phyloP scores from a whole-genome alignment of 2,113 vertebrate genomes.

The Notechis scutatus region DNA sequence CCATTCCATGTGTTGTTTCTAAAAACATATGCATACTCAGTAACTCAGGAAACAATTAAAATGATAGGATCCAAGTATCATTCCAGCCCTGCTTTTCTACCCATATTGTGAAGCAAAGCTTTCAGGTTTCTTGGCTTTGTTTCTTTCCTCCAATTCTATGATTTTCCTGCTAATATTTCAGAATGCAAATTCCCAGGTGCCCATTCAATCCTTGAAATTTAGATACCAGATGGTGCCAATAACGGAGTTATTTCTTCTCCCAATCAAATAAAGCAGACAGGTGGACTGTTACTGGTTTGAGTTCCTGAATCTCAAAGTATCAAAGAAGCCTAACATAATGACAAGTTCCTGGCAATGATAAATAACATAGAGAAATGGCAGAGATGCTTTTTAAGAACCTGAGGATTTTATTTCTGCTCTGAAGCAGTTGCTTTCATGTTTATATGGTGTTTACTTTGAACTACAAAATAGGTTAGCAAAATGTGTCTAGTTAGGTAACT shows the following conservation, averaged over 20 bases:
- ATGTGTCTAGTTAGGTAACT: constrained; percentile 41
- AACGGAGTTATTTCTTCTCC: constrained; percentile 59
- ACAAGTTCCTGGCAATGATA: constrained; percentile 57
- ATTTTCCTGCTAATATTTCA: constrained; percentile 55
- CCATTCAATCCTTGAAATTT: constrained; percentile 58
- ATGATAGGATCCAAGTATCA: constrained; percentile 41
- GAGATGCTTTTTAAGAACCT: constrained; percentile 53
- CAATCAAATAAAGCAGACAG: constrained; percentile 60
- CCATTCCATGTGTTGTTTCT: background rate
- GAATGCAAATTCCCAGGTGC: constrained; percentile 58
- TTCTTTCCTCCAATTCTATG: constrained; percentile 31
- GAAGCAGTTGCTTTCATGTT: constrained; percentile 60
- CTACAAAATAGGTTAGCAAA: constrained; percentile 43
- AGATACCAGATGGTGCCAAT: constrained; percentile 65
- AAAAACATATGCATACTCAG: constrained; percentile 9
- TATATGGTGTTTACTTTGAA: constrained; percentile 59
- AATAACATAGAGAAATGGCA: constrained; percentile 62
- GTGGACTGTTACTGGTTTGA: constrained; percentile 61
- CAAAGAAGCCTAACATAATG: constrained; percentile 63
- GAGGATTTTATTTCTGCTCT: constrained; percentile 46
- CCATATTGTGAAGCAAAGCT: constrained; percentile 29
- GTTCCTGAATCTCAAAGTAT: constrained; percentile 62
- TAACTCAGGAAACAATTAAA: constrained; percentile 31
- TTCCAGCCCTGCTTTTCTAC: constrained; percentile 38
- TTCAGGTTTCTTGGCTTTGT: constrained; percentile 55